These are phyloP conservation scores for Achlya flavicornis DNA, from an alignment of 2,888 invertebrate genomes.

Conservation along the genomic window DNA sequence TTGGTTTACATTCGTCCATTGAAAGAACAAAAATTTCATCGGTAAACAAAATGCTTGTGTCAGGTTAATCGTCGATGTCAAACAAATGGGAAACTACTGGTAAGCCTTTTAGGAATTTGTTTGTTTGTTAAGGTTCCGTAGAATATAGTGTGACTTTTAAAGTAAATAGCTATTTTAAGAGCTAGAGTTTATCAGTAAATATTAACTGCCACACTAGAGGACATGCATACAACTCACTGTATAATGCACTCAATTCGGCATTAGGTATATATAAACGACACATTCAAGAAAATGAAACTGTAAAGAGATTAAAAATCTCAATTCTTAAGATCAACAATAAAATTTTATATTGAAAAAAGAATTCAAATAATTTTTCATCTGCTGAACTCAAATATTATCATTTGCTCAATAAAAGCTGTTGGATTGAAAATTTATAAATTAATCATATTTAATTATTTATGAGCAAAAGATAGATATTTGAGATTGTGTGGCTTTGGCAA, in stretches of 20 bases:
- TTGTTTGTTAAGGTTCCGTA: too few species aligned
- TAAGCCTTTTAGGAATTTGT: too few species aligned
- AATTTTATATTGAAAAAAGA: background rate
- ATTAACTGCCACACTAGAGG: too few species aligned
- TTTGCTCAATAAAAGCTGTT: background rate
- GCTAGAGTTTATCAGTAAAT: too few species aligned
- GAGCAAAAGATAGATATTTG: background rate
- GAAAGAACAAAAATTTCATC: slow-evolving; percentile 52
- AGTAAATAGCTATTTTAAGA: too few species aligned
- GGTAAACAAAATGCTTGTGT: slow-evolving; percentile 51
- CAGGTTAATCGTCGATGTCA: slow-evolving; percentile 34
- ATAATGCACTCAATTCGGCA: too few species aligned
- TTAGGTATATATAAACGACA: too few species aligned
- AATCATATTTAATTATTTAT: background rate
- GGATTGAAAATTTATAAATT: background rate
- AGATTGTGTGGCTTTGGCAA: background rate
- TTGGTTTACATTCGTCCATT: slow-evolving; percentile 56
- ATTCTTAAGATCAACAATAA: too few species aligned
- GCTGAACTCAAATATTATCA: background rate
- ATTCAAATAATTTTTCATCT: background rate
- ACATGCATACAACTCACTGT: too few species aligned
- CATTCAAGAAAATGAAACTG: too few species aligned
- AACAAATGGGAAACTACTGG: background rate
- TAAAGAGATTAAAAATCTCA: too few species aligned
- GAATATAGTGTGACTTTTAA: too few species aligned